These are phyloP conservation scores for Sycophaga agraensis DNA, from an alignment of 1,140 invertebrate species.

Conservation along the genomic window DNA sequence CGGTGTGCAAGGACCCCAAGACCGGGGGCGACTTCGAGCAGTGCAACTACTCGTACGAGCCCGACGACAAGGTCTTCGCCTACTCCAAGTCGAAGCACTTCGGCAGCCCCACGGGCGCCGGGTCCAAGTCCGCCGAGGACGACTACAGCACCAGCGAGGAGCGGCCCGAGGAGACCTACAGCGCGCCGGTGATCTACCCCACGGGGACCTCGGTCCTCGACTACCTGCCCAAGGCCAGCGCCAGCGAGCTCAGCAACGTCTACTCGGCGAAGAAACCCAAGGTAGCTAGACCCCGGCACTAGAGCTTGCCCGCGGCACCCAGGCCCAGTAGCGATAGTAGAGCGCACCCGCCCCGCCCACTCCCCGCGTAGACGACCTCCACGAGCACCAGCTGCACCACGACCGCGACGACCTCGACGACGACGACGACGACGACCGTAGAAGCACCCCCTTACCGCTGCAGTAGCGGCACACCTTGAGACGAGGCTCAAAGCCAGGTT, in stretches of 20 bases:
- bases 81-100: conserved; percentile 54
- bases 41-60: conserved; percentile 69
- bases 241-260: neutral
- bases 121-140: conserved; percentile 1
- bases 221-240: conserved; percentile 16
- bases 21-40: conserved; percentile 73
- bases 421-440: too few relatives aligned
- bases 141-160: neutral
- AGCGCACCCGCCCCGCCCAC: too few relatives aligned
- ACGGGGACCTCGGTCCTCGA: conserved; percentile 4
- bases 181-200: conserved; percentile 5
- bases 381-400: too few relatives aligned
- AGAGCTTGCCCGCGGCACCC: too few relatives aligned
- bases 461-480: too few relatives aligned
- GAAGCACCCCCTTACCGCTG: too few relatives aligned
- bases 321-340: too few relatives aligned
- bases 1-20: conserved; percentile 68
- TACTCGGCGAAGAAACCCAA: conserved; percentile 1
- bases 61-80: conserved; percentile 69
- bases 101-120: conserved; percentile 35
- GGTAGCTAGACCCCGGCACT: conserved; percentile 18
- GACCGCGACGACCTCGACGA: too few relatives aligned
- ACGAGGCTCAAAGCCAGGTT: too few relatives aligned
- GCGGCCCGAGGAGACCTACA: conserved; percentile 9
- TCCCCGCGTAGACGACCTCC: too few relatives aligned